These are phyloP conservation scores for Drosophila santomea DNA, from an alignment of 1,140 invertebrate species.

Conservation along the genomic window DNA sequence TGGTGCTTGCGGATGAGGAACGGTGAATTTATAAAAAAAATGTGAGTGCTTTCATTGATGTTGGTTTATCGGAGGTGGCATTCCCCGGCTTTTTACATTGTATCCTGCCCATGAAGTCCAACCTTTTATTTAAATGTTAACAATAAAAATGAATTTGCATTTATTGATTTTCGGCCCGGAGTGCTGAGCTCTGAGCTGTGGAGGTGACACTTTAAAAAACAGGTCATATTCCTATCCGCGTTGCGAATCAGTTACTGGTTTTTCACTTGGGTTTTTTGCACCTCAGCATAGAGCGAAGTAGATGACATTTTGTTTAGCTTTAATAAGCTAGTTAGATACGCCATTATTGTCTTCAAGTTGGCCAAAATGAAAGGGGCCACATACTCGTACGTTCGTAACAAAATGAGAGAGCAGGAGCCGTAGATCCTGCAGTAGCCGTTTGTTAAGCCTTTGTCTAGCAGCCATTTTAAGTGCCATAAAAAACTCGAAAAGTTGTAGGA, in stretches of 20 bases:
- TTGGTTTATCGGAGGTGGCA: slow-evolving; percentile 59
- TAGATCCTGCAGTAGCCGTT: slow-evolving; percentile 66
- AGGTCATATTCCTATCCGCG: slow-evolving; percentile 29
- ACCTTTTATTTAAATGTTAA: slow-evolving; percentile 64
- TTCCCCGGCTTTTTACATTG: slow-evolving; percentile 46
- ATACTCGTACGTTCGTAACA: slow-evolving; percentile 18
- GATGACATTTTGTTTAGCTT: slow-evolving; percentile 19
- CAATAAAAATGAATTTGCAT: slow-evolving; percentile 64
- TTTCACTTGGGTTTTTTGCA: background rate
- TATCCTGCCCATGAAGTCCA: slow-evolving; percentile 51
- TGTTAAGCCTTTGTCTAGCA: slow-evolving; percentile 78
- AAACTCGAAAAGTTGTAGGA: slow-evolving; percentile 83
- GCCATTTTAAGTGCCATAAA: slow-evolving; percentile 83
- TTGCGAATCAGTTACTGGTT: slow-evolving; percentile 13
- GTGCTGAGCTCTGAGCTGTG: background rate
- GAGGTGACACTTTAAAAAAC: slow-evolving; percentile 33
- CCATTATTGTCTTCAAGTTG: slow-evolving; percentile 37
- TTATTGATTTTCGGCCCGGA: slow-evolving; percentile 45
- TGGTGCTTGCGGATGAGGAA: slow-evolving; percentile 39
- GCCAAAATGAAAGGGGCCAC: slow-evolving; percentile 20
- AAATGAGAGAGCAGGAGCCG: slow-evolving; percentile 19
- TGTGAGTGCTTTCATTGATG: slow-evolving; percentile 57
- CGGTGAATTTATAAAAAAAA: slow-evolving; percentile 32
- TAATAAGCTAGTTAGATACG: slow-evolving; percentile 31
- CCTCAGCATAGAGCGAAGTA: background rate